Conservation (phyloP, 1,140 invertebrate genomes). For the Caenorhabditis tropicalis region DNA sequence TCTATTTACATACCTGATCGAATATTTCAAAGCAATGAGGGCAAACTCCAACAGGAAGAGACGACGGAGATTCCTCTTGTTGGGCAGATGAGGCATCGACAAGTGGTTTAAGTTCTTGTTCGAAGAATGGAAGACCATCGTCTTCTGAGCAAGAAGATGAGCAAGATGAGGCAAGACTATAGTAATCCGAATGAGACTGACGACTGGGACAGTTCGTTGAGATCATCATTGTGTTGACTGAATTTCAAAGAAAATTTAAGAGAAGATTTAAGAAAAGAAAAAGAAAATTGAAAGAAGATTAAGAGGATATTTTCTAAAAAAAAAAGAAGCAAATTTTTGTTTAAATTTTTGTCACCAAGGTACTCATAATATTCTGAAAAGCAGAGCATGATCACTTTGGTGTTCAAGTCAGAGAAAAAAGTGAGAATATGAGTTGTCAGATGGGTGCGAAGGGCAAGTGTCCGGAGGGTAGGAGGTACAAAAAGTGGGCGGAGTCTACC, state of each 20-base stretch:
- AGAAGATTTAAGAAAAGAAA: background rate
- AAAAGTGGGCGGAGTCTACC: background rate
- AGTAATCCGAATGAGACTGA: conserved; percentile 30
- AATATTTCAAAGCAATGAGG: conserved; percentile 28
- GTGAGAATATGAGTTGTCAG: background rate
- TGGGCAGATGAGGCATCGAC: background rate
- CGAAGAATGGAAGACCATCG: background rate
- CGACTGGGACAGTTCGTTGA: background rate
- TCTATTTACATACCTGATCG: conserved; percentile 18
- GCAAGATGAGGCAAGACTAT: background rate
- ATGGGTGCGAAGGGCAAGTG: conserved; percentile 9
- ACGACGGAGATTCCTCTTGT: background rate
- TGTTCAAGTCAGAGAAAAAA: too few species aligned
- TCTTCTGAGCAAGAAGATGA: conserved; percentile 10
- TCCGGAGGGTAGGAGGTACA: background rate
- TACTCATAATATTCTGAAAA: background rate
- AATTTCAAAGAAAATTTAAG: background rate
- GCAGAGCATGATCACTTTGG: background rate
- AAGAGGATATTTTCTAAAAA: background rate
- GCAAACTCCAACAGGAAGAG: conserved; percentile 25
- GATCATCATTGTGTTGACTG: background rate
- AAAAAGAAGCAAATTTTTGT: too few species aligned
- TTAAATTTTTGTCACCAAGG: too few species aligned
- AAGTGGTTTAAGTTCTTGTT: background rate
- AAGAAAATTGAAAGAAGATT: background rate